phyloP scores from a whole-genome alignment of 2,113 vertebrate species.

The Orycteropus afer region DNA sequence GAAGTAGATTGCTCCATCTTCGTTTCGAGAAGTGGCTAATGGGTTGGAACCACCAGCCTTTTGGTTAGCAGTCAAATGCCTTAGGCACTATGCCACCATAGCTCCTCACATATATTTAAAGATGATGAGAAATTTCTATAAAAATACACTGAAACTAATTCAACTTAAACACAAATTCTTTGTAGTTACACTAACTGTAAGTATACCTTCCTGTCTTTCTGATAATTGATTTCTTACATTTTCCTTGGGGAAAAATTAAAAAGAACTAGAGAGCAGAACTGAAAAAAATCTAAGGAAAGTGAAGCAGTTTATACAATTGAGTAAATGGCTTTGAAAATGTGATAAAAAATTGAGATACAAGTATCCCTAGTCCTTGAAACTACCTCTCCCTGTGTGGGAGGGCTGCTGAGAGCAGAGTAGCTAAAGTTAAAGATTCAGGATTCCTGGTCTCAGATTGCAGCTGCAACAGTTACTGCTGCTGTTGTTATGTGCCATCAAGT shows the following conservation, averaged over 20 bases:
- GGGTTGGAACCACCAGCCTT: too few relatives aligned
- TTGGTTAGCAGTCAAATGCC: too few relatives aligned
- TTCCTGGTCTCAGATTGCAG: background rate
- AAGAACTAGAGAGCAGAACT: background rate
- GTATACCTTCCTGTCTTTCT: background rate
- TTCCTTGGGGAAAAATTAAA: slow-evolving; percentile 30
- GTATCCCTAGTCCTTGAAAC: background rate
- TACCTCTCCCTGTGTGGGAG: too few relatives aligned
- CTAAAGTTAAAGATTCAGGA: too few relatives aligned
- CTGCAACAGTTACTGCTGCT: background rate
- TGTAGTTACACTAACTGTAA: background rate
- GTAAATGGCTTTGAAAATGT: slow-evolving; percentile 11
- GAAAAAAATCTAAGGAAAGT: background rate
- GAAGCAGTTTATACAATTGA: background rate
- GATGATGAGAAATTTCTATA: background rate
- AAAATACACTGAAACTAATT: slow-evolving; percentile 26
- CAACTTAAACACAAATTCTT: background rate
- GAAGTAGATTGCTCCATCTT: too few relatives aligned
- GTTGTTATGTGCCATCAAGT: too few relatives aligned
- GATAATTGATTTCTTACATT: slow-evolving; percentile 11
- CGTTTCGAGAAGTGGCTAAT: too few relatives aligned
- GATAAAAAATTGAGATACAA: background rate
- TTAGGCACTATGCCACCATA: too few relatives aligned
- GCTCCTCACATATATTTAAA: too few relatives aligned
- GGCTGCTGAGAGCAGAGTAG: too few relatives aligned